These are phyloP conservation scores for Rhynchomys soricoides DNA, from an alignment of 2,113 vertebrate species.

Conservation along the genomic window DNA sequence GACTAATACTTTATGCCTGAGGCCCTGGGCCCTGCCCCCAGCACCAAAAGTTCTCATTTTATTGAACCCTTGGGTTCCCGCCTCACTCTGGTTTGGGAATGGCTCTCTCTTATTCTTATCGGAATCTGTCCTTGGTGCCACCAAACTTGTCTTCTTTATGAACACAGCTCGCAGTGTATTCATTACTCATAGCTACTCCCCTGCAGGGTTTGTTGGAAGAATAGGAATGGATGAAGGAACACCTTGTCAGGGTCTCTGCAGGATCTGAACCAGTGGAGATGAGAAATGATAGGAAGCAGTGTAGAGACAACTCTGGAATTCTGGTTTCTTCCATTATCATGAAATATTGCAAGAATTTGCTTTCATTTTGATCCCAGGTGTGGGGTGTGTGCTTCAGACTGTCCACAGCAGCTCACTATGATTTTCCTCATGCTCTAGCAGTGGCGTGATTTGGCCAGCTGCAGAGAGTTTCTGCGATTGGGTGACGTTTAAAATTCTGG, in stretches of 20 bases:
- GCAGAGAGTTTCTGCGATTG: no score
- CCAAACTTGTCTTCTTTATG: neutral
- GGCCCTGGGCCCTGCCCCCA: neutral
- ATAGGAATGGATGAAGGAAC: slow-evolving; percentile 6
- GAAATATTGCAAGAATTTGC: no score
- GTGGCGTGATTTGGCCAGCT: no score
- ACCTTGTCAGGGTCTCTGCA: neutral
- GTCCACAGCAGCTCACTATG: no score
- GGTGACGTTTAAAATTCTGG: no score
- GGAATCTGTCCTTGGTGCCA: neutral
- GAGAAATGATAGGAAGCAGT: no score
- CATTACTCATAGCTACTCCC: neutral
- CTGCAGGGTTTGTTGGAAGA: slow-evolving; percentile 39
- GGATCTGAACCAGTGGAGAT: neutral
- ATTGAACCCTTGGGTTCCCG: neutral
- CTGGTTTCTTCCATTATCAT: no score
- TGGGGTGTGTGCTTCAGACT: no score
- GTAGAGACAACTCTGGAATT: no score
- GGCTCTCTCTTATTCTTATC: neutral
- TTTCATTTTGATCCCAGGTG: no score
- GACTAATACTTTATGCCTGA: neutral
- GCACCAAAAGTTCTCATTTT: neutral
- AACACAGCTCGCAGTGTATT: neutral
- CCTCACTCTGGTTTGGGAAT: neutral
- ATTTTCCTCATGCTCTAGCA: no score